Evolutionary conservation across 1,140 invertebrate genomes (phyloP).

Genomic region (Camponotus vicinus): DNA sequence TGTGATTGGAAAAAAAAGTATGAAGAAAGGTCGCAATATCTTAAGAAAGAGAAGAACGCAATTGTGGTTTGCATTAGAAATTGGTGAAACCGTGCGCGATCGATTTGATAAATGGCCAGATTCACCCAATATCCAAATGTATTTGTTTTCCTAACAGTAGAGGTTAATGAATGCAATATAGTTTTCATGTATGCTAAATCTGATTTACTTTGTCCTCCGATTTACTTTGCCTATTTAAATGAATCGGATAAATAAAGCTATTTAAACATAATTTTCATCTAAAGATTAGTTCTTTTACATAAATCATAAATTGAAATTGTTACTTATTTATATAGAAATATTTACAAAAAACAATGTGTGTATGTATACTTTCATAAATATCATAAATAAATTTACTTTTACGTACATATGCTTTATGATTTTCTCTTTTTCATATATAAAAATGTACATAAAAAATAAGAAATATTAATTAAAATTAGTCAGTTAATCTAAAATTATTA

Average conservation of each 20-base stretch:
- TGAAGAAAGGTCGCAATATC: not conserved
- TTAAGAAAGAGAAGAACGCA: not conserved
- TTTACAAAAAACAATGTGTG: no score
- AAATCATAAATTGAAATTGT: not conserved
- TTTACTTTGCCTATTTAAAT: not conserved
- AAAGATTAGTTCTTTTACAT: not conserved
- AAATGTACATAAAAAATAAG: no score
- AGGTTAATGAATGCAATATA: conserved; percentile 53
- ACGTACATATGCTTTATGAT: no score
- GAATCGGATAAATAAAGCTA: not conserved
- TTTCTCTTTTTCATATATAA: no score
- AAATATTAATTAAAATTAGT: no score
- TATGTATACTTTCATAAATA: no score
- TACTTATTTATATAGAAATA: not conserved
- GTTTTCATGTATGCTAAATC: conserved; percentile 9
- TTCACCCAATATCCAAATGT: conserved; percentile 6
- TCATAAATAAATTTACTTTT: no score
- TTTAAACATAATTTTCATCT: no score
- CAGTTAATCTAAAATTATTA: no score
- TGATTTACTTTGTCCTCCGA: conserved; percentile 1
- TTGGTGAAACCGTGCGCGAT: not conserved
- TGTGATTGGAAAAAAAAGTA: conserved; percentile 7
- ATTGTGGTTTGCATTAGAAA: conserved; percentile 63
- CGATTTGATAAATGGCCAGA: conserved; percentile 56
- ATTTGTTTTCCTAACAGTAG: conserved; percentile 30